These are phyloP conservation scores for Leptinotarsa tumamoca DNA, from an alignment of 2,888 invertebrate species.

Conservation along the genomic window DNA sequence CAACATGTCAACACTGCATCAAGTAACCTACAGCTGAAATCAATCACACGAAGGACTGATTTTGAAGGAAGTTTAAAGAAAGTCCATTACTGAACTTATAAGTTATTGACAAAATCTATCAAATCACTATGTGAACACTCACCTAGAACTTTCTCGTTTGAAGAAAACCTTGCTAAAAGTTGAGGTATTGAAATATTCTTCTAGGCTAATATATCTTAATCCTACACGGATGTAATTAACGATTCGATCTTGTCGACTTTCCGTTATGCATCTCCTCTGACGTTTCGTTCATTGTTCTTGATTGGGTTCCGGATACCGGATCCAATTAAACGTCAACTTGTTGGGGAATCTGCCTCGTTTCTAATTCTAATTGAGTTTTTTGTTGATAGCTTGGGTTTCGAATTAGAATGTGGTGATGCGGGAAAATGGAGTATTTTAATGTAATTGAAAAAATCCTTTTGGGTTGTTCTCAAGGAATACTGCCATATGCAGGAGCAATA, in stretches of 20 bases:
- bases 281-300: constrained; percentile 36
- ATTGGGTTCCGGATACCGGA: constrained; percentile 32
- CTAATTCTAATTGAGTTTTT: constrained; percentile 43
- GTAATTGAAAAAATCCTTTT: constrained; percentile 1
- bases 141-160: no score
- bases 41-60: no score
- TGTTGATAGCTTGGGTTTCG: constrained; percentile 27
- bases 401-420: constrained; percentile 26
- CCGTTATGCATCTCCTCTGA: constrained; percentile 35
- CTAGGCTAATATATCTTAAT: constrained; percentile 1
- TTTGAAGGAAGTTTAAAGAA: no score
- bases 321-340: constrained; percentile 38
- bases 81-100: no score
- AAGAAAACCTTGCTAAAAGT: not conserved
- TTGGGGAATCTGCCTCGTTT: constrained; percentile 36
- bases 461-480: not conserved
- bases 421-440: constrained; percentile 7
- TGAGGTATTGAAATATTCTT: not conserved
- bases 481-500: not conserved
- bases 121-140: no score
- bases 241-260: constrained; percentile 35
- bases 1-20: no score
- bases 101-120: no score
- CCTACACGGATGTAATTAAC: constrained; percentile 36
- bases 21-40: no score